Base-by-base conservation (phyloP, 2,113 vertebrate genomes). In the Cairina moschata region DNA sequence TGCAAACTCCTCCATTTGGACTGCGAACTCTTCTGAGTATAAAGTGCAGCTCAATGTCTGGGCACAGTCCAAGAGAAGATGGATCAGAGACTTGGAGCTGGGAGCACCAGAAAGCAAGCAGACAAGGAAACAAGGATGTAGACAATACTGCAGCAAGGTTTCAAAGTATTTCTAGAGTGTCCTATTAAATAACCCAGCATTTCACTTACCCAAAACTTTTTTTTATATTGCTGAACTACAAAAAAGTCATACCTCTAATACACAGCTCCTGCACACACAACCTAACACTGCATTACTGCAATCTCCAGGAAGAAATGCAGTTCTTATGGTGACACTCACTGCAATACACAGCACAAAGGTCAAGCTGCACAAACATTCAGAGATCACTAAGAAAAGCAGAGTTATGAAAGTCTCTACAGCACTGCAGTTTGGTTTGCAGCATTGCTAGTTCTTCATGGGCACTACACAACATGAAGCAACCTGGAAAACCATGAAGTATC, bases 71-170 rank as follows among this genome's bases (percentile, higher is more conserved):
- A 9, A 32, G 55, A 40, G 9, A 13, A 12, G 18, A 62, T 29
- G 42, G 63, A 76, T 11, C 18, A 56, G 75, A 44, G 34, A n/a
- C 23, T 8, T 14, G 5, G 26, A 34, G 34, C 68, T 62, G 65
- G 50, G 54, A 77, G 68, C 22, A 66, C 28, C 52, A 52, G 22
- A 5, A 13, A 34, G 34, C 9, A 50, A 28, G 42, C 20, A 72
- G n/a, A 63, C 15, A 11, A 38, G 34, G 2, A 65, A 54, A 59
- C 25, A 34, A 32, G 0, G 0, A 16, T 5, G 3, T 3, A 11
- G 17, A 36, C 42, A 38, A 17, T 21, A 22, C 31, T 36, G 10
- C 13, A 36, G 20, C n/a, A 28, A 25, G 40, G 58, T 7, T 62
- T 2, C 6, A 5, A n/a, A 10, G 26, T 9, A 6, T 16, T n/a